Base-by-base conservation (phyloP, 1,140 invertebrate species). In the Conus betulinus region DNA sequence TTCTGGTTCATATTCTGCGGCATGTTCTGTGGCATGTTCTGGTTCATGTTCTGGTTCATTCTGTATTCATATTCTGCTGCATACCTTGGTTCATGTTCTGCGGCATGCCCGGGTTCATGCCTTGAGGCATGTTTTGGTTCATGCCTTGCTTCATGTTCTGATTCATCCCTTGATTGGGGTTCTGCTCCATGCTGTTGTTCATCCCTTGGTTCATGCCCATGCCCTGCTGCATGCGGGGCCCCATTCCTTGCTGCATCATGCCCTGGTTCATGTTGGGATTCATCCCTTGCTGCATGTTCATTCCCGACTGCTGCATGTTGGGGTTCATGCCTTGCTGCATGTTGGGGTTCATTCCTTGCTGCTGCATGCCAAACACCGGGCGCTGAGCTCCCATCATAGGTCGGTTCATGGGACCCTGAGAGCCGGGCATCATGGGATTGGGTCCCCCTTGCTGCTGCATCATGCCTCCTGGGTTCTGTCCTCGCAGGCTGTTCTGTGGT, bases 161-260 rank as follows among this genome's bases (percentile, higher is more conserved):
- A 25, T 87, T 87, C 52, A 79, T 87, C n/a, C 52, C 74, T 23
- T 78, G 85, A 15, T 87, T 67, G 85, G 25, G 53, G 25, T 63
- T 63, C 39, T 67, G 84, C 11, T 85, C 27, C 79, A 81, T 81
- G 15, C 20, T 71, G 20, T 13, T 25, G 23, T 85, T 85, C 74
- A 87, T 87, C 5, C 53, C 25, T 23, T 74, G 85, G 27, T 76
- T 39, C 85, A 86, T 86, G 51, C 39, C 39, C 57, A 85, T 85
- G 25, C 60, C 71, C 20, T 86, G 85, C 71, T 86, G 85, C 85
- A 87, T 87, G 8, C 53, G 11, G 10, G 85, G 85, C 11, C 52
- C 52, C 85, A 87, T 87, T 13, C 74, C 74, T 20, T 87, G 85
- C 85, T 87, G 85, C 85, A 87, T 87, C 85, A 87, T 87, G 23